phyloP scores from a whole-genome alignment of 2,797 vertebrate species.

The Gastrophryne carolinensis region DNA sequence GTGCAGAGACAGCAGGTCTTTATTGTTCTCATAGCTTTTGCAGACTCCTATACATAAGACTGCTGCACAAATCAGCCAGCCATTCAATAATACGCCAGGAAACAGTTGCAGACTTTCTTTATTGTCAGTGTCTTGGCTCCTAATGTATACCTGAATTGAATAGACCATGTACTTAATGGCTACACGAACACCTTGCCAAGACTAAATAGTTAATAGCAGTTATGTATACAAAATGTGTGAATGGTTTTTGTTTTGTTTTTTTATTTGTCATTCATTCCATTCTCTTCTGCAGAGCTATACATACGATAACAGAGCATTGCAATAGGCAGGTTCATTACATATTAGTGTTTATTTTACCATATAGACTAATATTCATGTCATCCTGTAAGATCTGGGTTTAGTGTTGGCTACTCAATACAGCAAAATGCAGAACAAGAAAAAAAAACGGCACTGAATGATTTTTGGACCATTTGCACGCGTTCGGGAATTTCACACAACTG shows the following conservation, averaged over 20 bases:
- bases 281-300: constrained; percentile 58
- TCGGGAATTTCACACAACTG: constrained; percentile 59
- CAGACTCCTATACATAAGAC: background rate
- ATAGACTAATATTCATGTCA: constrained; percentile 73
- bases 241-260: constrained; percentile 14
- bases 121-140: background rate
- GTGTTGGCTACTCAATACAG: constrained; percentile 67
- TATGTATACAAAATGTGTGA: constrained; percentile 32
- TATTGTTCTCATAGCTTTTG: too few relatives aligned
- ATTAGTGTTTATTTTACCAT: constrained; percentile 80
- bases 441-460: constrained; percentile 46
- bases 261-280: constrained; percentile 36
- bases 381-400: constrained; percentile 69
- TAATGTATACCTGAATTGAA: background rate
- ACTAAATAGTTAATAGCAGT: constrained; percentile 2
- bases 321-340: constrained; percentile 68
- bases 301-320: constrained; percentile 55
- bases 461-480: constrained; percentile 60
- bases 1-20: background rate
- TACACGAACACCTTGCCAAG: background rate
- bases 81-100: background rate
- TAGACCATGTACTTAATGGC: background rate
- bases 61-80: background rate
- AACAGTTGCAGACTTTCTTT: background rate
- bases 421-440: constrained; percentile 69